Base-by-base conservation (phyloP, 2,888 invertebrate species). In the Heliconius ismenius region DNA sequence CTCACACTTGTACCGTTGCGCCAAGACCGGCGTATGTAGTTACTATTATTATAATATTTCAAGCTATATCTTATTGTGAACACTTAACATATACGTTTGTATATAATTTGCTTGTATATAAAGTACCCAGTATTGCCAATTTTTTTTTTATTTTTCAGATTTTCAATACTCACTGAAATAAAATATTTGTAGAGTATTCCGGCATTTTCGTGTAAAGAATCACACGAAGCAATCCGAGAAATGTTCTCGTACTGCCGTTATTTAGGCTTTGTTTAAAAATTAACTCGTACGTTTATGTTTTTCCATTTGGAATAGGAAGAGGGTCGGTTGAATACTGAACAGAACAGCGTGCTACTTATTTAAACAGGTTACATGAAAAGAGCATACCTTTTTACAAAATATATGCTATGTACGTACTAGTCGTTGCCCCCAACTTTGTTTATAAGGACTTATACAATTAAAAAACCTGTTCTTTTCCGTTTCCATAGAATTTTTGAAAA, bases 251-350 rank as follows among this genome's bases (percentile, higher is more conserved):
- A 62, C 39, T 62, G 58, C 70, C 62, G 62, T 73, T 73, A 73
- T 73, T 73, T 62, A 21, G 62, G 73, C 62, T 62, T 73, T 73
- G 73, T 63, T 73, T 73, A 73, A 73, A 73, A 73, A 62, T 73
- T 73, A 73, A 73, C 62, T 62, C 26, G 36, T 62, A 73, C 62
- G 26, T 26, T 62, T 73, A 73, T 62, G 26, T 73, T 73, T 73
- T 43, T 13, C 73, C 62, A 73, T 73, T 62, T 39, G 36, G 60
- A 73, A 39, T 43, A 73, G 62, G 62, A 43, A 73, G 73, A 70
- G 62, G 26, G 73, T 62, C 24, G 39, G 70, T 70, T 62, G 62
- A 62, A 21, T 62, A 62, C 62, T 62, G 39, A 73, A 73, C 24
- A 70, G 73, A 62, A 73, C 11, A 62, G 43, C 24, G 11, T 2